Evolutionary conservation across 2,888 invertebrate genomes (phyloP), one percentile per base, ranked within the genome.

Genomic region (Drosophila siamana): DNA sequence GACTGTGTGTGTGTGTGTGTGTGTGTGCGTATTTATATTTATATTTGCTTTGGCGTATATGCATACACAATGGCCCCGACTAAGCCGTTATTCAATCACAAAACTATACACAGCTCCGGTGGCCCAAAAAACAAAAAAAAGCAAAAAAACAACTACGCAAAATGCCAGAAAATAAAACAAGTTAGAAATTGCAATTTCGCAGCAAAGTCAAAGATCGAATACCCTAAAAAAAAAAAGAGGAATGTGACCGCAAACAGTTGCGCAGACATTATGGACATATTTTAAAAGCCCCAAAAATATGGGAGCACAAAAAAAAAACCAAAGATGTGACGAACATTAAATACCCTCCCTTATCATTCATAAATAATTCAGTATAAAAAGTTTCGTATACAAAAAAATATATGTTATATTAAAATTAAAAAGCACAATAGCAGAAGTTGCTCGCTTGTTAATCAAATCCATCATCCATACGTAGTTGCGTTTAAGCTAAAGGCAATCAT

Each of bases 31-130:
- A 28, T 48, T 54, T 50, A 38, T 52, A 26, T 44, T 43, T 51
- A 33, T 60, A 36, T 47, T 51, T 55, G n/a, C 38, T 48, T 59
- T 71, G 61, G 50, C 48, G 33, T 57, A 59, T 52, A 46, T 69
- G 62, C 68, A n/a, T n/a, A 51, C 22, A 61, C 66, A 75, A 50
- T 56, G 55, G 64, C 40, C 65, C 60, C 62, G 47, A 5, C 78
- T 78, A 80, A 80, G 77, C 74, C 65, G 67, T 72, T 80, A 74
- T 76, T 83, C 79, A 76, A 86, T 80, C 71, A 64, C 52, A 71
- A 60, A 76, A 70, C 70, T 74, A 64, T 47, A 76, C 55, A 66
- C 54, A 50, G 57, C 30, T 59, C 38, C 63, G 60, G 11, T 38
- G 36, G 15, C 36, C 40, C 60, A 54, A 47, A 62, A 54, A 44